Evolutionary conservation across 2,797 vertebrate species (phyloP).

Genomic region (Nannoperca australis): DNA sequence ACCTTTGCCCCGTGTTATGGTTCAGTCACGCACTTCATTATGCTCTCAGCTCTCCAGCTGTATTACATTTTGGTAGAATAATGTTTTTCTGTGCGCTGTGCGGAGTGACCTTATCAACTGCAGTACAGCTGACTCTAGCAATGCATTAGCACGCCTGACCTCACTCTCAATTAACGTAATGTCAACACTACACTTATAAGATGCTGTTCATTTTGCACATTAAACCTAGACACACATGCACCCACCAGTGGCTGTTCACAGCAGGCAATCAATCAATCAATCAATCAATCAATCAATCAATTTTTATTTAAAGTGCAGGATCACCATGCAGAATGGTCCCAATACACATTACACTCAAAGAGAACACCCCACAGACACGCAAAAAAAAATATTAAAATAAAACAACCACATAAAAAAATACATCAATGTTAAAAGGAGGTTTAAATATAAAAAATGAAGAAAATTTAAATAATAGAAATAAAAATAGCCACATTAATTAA

Average conservation of each 20-base stretch:
- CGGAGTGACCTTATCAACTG: conserved; percentile 70
- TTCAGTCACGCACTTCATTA: conserved; percentile 22
- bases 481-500: no score
- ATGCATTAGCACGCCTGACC: conserved; percentile 64
- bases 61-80: conserved; percentile 35
- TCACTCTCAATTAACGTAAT: conserved; percentile 63
- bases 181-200: conserved; percentile 34
- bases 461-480: no score
- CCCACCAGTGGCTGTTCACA: background rate
- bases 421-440: no score
- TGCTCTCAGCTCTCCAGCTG: background rate
- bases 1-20: conserved; percentile 9
- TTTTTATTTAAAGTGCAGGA: no score
- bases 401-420: no score
- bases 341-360: no score
- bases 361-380: no score
- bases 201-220: conserved; percentile 15
- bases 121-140: conserved; percentile 32
- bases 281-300: no score
- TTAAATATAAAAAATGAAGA: no score
- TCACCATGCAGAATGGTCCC: no score
- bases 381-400: no score
- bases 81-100: conserved; percentile 36
- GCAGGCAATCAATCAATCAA: conserved; percentile 4
- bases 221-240: background rate